A percentile compares a stretch with the other conserved stretches of the same genome.
These are phyloP conservation scores for Lontra canadensis DNA, from an alignment of 2,113 vertebrate species.

Conservation along the genomic window DNA sequence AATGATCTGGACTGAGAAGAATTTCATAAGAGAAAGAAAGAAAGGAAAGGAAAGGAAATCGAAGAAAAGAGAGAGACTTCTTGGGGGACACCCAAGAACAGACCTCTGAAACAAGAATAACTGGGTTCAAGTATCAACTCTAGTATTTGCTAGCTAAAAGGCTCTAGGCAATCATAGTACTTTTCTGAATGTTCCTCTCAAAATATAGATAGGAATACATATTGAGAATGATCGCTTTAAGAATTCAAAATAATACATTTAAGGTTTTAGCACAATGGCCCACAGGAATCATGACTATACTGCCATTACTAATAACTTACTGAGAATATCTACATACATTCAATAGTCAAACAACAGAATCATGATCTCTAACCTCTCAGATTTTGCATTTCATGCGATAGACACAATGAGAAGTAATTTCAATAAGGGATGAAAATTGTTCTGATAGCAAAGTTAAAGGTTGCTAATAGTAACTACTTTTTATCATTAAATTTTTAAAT, in stretches of 20 bases:
- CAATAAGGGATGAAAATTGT: background rate
- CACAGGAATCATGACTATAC: background rate
- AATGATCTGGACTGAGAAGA: background rate
- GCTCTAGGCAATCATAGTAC: background rate
- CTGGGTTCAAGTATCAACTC: background rate
- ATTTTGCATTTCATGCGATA: background rate
- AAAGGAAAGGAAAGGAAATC: too few species aligned
- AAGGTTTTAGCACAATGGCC: background rate
- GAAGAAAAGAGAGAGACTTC: too few species aligned
- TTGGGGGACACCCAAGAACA: background rate
- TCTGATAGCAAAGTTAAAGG: background rate
- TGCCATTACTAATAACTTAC: background rate
- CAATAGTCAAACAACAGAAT: background rate
- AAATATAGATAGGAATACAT: background rate
- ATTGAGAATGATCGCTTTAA: background rate
- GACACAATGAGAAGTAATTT: background rate
- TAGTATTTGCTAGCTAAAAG: background rate
- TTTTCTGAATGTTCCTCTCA: background rate
- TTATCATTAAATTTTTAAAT: background rate
- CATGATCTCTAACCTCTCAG: background rate
- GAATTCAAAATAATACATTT: background rate
- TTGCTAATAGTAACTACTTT: background rate
- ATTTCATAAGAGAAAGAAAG: background rate
- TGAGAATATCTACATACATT: background rate
- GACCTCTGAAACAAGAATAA: background rate